phyloP scores from a whole-genome alignment of 2,113 vertebrate species.

The Pithys albifrons region DNA sequence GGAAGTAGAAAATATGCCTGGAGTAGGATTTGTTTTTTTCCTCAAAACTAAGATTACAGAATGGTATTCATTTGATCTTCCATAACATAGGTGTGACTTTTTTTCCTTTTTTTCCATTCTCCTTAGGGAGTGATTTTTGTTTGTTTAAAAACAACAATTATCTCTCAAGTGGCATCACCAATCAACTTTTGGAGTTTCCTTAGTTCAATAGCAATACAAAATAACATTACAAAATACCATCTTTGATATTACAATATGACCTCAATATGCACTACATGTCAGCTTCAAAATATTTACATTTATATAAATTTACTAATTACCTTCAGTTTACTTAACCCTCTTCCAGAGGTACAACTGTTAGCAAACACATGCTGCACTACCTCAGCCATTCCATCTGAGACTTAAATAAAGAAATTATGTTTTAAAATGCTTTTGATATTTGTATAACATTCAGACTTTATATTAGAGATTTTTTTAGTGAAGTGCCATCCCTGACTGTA shows the following conservation, averaged over 20 bases:
- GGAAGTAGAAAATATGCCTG: background rate
- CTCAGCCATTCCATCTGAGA: background rate
- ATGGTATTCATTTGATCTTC: background rate
- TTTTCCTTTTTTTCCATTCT: too few relatives aligned
- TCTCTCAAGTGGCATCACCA: background rate
- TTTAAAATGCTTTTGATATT: background rate
- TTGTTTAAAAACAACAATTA: background rate
- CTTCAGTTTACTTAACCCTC: background rate
- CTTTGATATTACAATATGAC: background rate
- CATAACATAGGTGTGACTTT: background rate
- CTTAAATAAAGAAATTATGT: background rate
- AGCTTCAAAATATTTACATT: background rate
- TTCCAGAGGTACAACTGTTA: background rate
- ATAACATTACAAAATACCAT: background rate
- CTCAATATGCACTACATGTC: background rate
- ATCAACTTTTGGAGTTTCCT: background rate
- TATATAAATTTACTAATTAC: background rate
- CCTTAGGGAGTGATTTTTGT: background rate
- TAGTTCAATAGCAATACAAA: too few relatives aligned
- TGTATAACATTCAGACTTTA: background rate
- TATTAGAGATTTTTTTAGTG: background rate
- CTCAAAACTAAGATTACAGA: background rate
- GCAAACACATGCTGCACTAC: background rate
- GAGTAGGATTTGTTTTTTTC: background rate
- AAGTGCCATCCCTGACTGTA: background rate